Base-by-base conservation (phyloP, 23 tunicate genomes). In the Styela plicata region DNA sequence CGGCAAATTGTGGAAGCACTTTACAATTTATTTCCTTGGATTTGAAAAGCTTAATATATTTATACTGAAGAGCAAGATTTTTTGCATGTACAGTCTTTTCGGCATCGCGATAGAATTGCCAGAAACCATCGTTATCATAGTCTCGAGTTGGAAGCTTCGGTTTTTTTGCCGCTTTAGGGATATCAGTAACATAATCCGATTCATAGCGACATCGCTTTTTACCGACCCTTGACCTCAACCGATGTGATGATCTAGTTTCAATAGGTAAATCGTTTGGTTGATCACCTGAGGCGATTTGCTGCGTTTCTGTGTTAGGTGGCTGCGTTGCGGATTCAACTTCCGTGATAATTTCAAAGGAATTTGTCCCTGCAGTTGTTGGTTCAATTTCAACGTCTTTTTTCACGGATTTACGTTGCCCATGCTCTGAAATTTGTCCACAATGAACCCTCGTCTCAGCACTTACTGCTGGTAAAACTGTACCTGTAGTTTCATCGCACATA, bases 171-270 rank as follows among this genome's bases (percentile, higher is more conserved):
- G 66, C 27, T 53, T 76, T 76, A 0, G 81, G 81, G 0, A 76
- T 24, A 1, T 76, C 81, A 0, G 65, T 19, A 1, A 76, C 66
- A 24, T 76, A 76, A 29, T 76, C 81, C 69, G 64, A 24, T 29
- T 76, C 81, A 2, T 76, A 76, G 21, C 81, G 81, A 52, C 81
- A 25, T 25, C 81, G 81, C 31, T 76, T 76, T 23, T 23, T 24
- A 10, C 29, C 27, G 13, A 24, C 17, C 44, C 66, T 36, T 29
- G 81, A 76, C 66, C 81, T 52, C 27, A 53, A 76, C 20, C 81
- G 20, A 5, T 44, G 81, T 13, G 81, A 76, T 0, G 81, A 76
- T 21, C 66, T 22, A 0, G 81, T 76, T 29, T 76, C 66, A 16
- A 33, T 63, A 18, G 81, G 71, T 67, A 22, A 76, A 1, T 76